Conservation (phyloP, 2,888 invertebrate genomes). For the Slavum lentiscoides region DNA sequence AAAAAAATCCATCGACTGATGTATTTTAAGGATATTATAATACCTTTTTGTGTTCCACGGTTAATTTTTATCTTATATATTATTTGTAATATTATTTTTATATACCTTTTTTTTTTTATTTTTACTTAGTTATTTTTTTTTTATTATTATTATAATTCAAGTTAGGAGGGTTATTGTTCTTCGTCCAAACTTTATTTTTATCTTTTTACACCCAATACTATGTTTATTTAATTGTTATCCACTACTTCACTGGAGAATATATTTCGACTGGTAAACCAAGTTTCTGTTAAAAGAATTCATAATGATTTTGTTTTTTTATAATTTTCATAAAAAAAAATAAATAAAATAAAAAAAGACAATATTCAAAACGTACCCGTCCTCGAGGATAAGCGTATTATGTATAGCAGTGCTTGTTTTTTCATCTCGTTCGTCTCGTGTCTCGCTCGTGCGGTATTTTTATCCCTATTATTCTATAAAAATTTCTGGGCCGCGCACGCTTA, state of each 20-base stretch:
- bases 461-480: background rate
- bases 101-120: constrained; percentile 9
- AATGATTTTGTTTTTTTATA: background rate
- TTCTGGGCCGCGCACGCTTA: constrained; percentile 38
- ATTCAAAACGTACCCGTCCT: constrained; percentile 46
- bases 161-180: constrained; percentile 16
- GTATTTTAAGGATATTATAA: constrained; percentile 40
- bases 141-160: background rate
- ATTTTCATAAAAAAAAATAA: constrained; percentile 13
- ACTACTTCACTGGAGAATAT: background rate
- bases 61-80: constrained; percentile 30
- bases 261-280: constrained; percentile 9
- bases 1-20: constrained; percentile 50
- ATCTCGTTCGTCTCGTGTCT: background rate
- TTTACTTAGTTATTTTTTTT: constrained; percentile 3
- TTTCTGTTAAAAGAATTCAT: constrained; percentile 16
- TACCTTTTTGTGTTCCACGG: constrained; percentile 51
- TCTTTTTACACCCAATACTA: constrained; percentile 14
- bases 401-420: constrained; percentile 20
- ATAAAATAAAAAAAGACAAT: constrained; percentile 33
- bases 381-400: constrained; percentile 21
- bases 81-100: constrained; percentile 1
- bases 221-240: constrained; percentile 8
- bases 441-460: constrained; percentile 3
- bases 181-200: constrained; percentile 28